phyloP scores from a whole-genome alignment of 37 sponge, comb jelly and placozoan species.

The Corticium candelabrum region DNA sequence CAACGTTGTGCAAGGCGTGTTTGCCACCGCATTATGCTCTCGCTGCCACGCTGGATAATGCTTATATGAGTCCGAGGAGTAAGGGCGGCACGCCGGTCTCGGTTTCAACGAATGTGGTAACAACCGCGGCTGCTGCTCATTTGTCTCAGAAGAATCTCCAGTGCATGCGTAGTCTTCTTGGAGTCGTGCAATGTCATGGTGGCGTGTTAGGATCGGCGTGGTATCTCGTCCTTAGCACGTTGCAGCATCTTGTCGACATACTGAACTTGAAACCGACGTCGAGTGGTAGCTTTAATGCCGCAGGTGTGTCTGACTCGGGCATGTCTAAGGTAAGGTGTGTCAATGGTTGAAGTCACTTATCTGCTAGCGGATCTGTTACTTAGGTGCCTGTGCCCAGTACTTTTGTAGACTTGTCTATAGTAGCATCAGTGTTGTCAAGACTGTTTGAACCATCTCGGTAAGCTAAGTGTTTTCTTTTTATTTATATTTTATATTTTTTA shows the following conservation, averaged over 20 bases:
- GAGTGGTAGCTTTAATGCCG: conserved; percentile 18
- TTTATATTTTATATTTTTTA: too few relatives aligned
- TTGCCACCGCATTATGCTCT: conserved; percentile 76
- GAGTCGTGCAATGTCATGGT: conserved; percentile 78
- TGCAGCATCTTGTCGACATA: conserved; percentile 45
- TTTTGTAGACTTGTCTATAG: conserved; percentile 21
- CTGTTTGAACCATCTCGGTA: conserved; percentile 69
- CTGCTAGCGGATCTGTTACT: too few relatives aligned
- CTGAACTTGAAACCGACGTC: conserved; percentile 21
- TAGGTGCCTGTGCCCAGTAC: background rate
- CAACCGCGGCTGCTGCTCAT: too few relatives aligned
- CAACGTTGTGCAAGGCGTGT: conserved; percentile 74
- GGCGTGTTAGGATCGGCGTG: conserved; percentile 67
- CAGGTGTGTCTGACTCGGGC: too few relatives aligned
- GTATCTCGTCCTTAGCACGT: conserved; percentile 59
- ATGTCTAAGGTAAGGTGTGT: too few relatives aligned
- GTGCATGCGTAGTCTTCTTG: conserved; percentile 65
- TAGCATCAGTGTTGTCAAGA: conserved; percentile 35
- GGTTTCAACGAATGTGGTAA: too few relatives aligned
- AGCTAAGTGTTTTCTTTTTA: too few relatives aligned
- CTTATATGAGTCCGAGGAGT: conserved; percentile 29
- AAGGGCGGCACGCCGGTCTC: too few relatives aligned
- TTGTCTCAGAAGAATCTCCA: conserved; percentile 95
- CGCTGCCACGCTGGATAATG: conserved; percentile 11
- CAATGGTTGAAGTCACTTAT: too few relatives aligned